Percentiles rank a stretch among this genome's conserved stretches.
phyloP scores from a whole-genome alignment of 2,888 invertebrate species.

The Myopa tessellatipennis region DNA sequence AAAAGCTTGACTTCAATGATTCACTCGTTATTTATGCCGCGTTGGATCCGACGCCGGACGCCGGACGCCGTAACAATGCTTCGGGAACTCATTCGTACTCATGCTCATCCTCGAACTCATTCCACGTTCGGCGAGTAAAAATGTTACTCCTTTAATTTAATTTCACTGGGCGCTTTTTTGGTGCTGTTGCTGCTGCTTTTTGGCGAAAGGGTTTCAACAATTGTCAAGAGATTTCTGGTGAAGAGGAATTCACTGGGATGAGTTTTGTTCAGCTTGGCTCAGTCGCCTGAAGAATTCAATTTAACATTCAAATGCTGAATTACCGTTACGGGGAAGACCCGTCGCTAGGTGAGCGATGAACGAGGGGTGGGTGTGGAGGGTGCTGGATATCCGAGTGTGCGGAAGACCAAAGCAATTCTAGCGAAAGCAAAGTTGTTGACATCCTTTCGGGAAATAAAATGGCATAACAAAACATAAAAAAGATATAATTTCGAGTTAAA shows the following conservation, averaged over 20 bases:
- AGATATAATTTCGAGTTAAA: too few species aligned
- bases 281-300: slow-evolving; percentile 23
- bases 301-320: slow-evolving; percentile 28
- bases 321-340: not conserved
- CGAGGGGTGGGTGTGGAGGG: too few species aligned
- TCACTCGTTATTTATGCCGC: not conserved
- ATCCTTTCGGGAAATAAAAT: too few species aligned
- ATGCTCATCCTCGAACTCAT: not conserved
- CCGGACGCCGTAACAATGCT: not conserved
- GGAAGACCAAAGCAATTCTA: too few species aligned
- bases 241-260: not conserved
- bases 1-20: not conserved
- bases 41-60: not conserved
- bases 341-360: too few species aligned
- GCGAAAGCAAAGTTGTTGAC: too few species aligned
- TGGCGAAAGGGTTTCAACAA: slow-evolving; percentile 23
- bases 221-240: slow-evolving; percentile 24
- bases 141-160: slow-evolving; percentile 22
- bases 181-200: not conserved
- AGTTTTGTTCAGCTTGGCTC: not conserved
- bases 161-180: not conserved
- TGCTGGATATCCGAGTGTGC: too few species aligned
- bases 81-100: not conserved
- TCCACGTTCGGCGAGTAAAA: slow-evolving; percentile 20
- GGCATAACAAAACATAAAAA: too few species aligned